A percentile compares a stretch with the other conserved stretches of the same genome.
Conservation (phyloP, 1,140 invertebrate genomes). For the Drosophila ananassae region DNA sequence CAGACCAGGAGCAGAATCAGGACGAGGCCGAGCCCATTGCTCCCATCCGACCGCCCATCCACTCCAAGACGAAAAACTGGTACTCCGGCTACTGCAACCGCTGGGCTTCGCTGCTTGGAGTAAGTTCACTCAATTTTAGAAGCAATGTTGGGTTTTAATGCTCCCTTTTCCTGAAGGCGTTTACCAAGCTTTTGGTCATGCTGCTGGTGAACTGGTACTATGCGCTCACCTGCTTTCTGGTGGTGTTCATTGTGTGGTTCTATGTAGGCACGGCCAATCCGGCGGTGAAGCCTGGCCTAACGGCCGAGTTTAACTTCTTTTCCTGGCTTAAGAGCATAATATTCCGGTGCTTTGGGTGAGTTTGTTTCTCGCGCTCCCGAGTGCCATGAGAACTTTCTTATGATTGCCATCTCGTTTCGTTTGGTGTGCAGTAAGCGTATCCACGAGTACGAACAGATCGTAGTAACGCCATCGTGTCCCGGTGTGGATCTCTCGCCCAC, state of each 20-base stretch:
- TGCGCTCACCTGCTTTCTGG: constrained; percentile 91
- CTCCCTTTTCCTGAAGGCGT: constrained; percentile 43
- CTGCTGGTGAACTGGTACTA: constrained; percentile 96
- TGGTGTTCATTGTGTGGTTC: constrained; percentile 94
- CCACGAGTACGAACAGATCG: constrained; percentile 94
- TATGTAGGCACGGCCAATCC: constrained; percentile 97
- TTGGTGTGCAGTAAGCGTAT: constrained; percentile 87
- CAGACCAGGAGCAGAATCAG: constrained; percentile 11
- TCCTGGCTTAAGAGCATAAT: constrained; percentile 92
- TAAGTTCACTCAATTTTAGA: constrained; percentile 85
- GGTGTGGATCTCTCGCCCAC: constrained; percentile 92
- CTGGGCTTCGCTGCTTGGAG: constrained; percentile 95
- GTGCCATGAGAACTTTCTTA: background rate
- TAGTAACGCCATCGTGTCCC: constrained; percentile 93
- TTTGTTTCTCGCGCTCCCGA: constrained; percentile 1
- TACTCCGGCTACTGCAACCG: constrained; percentile 96
- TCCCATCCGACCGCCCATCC: constrained; percentile 86
- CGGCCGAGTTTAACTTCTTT: constrained; percentile 94
- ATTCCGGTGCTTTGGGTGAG: constrained; percentile 92
- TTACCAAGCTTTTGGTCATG: constrained; percentile 93
- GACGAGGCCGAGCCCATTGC: constrained; percentile 84
- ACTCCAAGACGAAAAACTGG: constrained; percentile 95
- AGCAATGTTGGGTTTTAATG: background rate
- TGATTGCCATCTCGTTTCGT: constrained; percentile 5
- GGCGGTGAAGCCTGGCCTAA: constrained; percentile 95